Evolutionary conservation across 92 coral and sea anemone species (phyloP).

Genomic region (Epizoanthus illoricatus): DNA sequence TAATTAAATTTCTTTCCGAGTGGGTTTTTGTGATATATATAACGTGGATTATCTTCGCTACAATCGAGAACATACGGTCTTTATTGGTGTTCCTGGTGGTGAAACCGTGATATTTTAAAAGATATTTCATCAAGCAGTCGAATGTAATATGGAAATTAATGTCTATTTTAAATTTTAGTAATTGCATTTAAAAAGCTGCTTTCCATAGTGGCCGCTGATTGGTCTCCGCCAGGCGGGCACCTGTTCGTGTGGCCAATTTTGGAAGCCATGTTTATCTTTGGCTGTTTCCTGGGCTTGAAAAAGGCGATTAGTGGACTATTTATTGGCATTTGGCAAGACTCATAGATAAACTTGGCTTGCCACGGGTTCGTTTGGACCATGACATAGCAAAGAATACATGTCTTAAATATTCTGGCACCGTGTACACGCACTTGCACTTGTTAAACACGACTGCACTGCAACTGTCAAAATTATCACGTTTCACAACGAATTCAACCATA

Average conservation of each 20-base stretch:
- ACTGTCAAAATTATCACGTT: slow-evolving; percentile 8
- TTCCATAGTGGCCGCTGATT: slow-evolving; percentile 13
- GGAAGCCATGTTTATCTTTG: slow-evolving; percentile 35
- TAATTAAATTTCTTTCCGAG: slow-evolving; percentile 43
- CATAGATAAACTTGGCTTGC: slow-evolving; percentile 35
- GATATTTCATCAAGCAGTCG: slow-evolving; percentile 58
- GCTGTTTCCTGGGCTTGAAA: slow-evolving; percentile 34
- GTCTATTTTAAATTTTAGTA: slow-evolving; percentile 57
- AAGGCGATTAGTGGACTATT: slow-evolving; percentile 46
- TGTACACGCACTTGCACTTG: slow-evolving; percentile 24
- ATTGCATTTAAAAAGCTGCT: slow-evolving; percentile 54
- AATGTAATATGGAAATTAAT: slow-evolving; percentile 57
- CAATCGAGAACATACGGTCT: slow-evolving; percentile 59
- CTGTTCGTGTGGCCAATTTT: slow-evolving; percentile 34
- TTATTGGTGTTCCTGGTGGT: slow-evolving; percentile 52
- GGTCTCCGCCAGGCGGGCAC: slow-evolving; percentile 18
- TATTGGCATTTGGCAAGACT: slow-evolving; percentile 44
- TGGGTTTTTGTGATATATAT: slow-evolving; percentile 59
- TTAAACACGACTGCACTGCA: slow-evolving; percentile 32
- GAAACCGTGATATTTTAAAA: slow-evolving; percentile 35
- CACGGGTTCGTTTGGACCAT: slow-evolving; percentile 37
- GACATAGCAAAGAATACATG: slow-evolving; percentile 25
- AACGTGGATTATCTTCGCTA: slow-evolving; percentile 51
- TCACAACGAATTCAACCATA: not conserved
- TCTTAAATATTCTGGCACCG: slow-evolving; percentile 9